phyloP scores from a whole-genome alignment of 2,113 vertebrate genomes.

The Coptodon bakossiorum region DNA sequence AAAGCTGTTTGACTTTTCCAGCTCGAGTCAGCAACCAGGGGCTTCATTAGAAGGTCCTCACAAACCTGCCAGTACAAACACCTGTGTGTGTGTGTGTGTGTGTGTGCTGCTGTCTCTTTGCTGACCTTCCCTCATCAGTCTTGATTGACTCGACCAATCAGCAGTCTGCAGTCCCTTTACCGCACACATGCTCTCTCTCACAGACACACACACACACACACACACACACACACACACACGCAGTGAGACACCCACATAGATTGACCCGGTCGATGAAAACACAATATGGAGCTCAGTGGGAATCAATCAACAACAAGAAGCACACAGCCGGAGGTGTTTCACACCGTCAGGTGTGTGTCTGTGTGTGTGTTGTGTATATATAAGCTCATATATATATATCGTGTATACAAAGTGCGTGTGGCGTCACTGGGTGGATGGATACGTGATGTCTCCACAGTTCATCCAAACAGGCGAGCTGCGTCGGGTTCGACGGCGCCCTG shows the following conservation, averaged over 20 bases:
- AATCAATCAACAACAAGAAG: slow-evolving; percentile 5
- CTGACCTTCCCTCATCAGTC: slow-evolving; percentile 16
- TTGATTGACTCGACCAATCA: background rate
- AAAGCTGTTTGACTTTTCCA: background rate
- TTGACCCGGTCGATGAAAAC: slow-evolving; percentile 13
- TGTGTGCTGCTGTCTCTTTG: background rate
- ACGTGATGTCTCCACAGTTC: background rate
- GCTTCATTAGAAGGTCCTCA: background rate
- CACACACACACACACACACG: background rate
- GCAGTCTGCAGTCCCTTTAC: background rate
- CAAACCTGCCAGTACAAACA: background rate
- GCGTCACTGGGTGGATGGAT: background rate
- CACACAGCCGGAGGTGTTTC: background rate
- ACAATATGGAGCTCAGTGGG: slow-evolving; percentile 12
- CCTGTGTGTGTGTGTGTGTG: background rate
- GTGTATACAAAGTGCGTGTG: background rate
- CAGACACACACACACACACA: too few relatives aligned
- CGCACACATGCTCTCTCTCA: fast-evolving
- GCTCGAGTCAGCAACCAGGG: background rate
- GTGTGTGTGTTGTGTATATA: background rate
- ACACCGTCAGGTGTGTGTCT: background rate
- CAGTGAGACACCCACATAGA: background rate
- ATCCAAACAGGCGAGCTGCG: background rate
- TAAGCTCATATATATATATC: background rate
- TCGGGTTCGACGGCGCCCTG: background rate